Percentiles rank a stretch among this genome's conserved stretches.
These are phyloP conservation scores for Poecilobothrus nobilitatus DNA, from an alignment of 2,888 invertebrate species.

Conservation along the genomic window DNA sequence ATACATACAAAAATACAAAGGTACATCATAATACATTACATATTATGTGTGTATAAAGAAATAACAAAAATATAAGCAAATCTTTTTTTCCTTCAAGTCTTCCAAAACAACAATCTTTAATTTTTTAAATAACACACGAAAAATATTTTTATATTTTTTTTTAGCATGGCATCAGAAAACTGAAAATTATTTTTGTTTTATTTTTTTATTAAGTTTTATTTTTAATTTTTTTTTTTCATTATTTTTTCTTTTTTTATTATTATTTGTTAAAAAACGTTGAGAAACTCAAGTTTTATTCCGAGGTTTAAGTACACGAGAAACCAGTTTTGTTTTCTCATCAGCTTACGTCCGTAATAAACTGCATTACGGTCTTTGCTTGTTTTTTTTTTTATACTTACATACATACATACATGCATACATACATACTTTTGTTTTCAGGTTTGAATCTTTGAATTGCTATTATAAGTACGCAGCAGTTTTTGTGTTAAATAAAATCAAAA, in stretches of 20 bases:
- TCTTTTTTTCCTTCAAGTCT: background rate
- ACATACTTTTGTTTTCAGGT: slow-evolving; percentile 4
- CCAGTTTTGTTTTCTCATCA: slow-evolving; percentile 6
- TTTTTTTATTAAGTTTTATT: too few relatives aligned
- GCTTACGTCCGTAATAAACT: background rate
- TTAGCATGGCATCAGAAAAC: slow-evolving; percentile 6
- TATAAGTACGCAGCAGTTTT: slow-evolving; percentile 6
- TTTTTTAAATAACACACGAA: background rate
- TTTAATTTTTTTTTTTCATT: background rate
- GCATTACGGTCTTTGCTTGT: background rate
- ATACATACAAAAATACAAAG: too few relatives aligned
- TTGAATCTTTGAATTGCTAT: background rate
- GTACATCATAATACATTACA: too few relatives aligned
- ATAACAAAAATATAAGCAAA: too few relatives aligned
- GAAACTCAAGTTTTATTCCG: slow-evolving; percentile 2
- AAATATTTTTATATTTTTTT: background rate
- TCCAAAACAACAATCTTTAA: background rate
- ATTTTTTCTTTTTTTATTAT: background rate
- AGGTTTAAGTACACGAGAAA: slow-evolving; percentile 4
- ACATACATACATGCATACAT: too few relatives aligned
- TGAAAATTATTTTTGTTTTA: background rate
- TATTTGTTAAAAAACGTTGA: background rate
- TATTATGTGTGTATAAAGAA: too few relatives aligned
- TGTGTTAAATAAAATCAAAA: background rate
- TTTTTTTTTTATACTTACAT: too few relatives aligned